phyloP scores from a whole-genome alignment of 2,113 vertebrate genomes.

The Turdus rufiventris region DNA sequence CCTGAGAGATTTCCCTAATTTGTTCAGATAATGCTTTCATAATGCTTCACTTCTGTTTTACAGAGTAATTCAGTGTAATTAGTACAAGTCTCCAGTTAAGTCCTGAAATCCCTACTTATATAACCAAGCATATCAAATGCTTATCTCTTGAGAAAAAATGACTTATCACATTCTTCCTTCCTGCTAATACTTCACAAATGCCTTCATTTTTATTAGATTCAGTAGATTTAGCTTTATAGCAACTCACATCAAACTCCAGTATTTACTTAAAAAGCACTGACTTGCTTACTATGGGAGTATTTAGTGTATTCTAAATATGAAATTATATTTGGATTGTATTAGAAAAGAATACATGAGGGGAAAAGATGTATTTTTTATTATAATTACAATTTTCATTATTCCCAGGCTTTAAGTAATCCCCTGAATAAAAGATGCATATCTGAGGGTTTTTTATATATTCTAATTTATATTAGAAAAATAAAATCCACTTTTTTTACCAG shows the following conservation, averaged over 20 bases:
- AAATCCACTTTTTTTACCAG: not conserved
- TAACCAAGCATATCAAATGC: not conserved
- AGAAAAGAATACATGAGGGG: not conserved
- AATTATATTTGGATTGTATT: not conserved
- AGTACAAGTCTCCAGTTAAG: constrained; percentile 14
- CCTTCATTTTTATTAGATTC: not conserved
- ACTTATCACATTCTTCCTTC: not conserved
- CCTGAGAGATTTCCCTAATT: not conserved
- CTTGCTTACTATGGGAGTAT: not conserved
- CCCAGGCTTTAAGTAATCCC: not conserved
- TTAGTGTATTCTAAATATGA: not conserved
- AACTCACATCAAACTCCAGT: not conserved
- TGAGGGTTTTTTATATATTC: not conserved
- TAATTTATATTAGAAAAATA: not conserved
- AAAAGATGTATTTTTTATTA: not conserved
- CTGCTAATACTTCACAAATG: not conserved
- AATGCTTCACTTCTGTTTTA: not conserved
- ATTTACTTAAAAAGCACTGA: not conserved
- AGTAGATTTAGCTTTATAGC: not conserved
- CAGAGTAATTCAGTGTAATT: constrained; percentile 8
- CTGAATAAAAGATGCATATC: not conserved
- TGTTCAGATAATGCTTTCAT: not conserved
- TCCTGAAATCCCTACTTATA: constrained; percentile 3
- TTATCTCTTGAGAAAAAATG: not conserved
- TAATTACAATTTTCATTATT: not conserved